phyloP scores from a whole-genome alignment of 2,888 invertebrate species.

The Hypolimnas misippus region DNA sequence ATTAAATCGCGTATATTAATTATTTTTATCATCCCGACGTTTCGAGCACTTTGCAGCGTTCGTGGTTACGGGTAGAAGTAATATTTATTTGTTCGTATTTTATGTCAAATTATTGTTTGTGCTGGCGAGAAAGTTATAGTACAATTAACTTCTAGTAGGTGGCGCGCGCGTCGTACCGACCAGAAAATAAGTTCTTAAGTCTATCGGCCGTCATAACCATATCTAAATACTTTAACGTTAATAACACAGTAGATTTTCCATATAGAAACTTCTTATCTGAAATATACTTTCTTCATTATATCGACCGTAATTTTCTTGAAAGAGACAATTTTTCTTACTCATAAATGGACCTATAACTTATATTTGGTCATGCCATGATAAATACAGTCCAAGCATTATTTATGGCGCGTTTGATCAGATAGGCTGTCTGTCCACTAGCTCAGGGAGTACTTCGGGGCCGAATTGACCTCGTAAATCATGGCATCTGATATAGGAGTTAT shows the following conservation, averaged over 20 bases:
- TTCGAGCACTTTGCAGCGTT: too few species aligned
- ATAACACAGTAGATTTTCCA: not conserved
- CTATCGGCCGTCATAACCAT: too few species aligned
- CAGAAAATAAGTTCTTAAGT: too few species aligned
- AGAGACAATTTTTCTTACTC: conserved; percentile 52
- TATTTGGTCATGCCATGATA: conserved; percentile 69
- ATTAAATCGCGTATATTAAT: too few species aligned
- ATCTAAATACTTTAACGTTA: not conserved
- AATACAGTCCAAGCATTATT: conserved; percentile 77
- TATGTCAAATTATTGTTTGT: too few species aligned
- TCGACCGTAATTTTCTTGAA: conserved; percentile 16
- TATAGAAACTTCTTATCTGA: not conserved
- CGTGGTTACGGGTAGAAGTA: too few species aligned
- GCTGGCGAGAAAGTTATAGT: too few species aligned
- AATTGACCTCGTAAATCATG: conserved; percentile 77
- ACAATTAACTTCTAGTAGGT: too few species aligned
- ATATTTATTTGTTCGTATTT: too few species aligned
- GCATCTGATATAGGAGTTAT: conserved; percentile 51
- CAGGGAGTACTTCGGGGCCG: conserved; percentile 59
- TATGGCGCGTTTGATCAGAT: conserved; percentile 79
- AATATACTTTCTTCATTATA: not conserved
- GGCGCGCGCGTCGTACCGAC: too few species aligned
- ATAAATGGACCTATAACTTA: conserved; percentile 72
- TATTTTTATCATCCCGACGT: too few species aligned
- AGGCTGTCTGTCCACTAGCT: conserved; percentile 70